phyloP scores from a whole-genome alignment of 2,888 invertebrate species.

The Marronus borbonicus region DNA sequence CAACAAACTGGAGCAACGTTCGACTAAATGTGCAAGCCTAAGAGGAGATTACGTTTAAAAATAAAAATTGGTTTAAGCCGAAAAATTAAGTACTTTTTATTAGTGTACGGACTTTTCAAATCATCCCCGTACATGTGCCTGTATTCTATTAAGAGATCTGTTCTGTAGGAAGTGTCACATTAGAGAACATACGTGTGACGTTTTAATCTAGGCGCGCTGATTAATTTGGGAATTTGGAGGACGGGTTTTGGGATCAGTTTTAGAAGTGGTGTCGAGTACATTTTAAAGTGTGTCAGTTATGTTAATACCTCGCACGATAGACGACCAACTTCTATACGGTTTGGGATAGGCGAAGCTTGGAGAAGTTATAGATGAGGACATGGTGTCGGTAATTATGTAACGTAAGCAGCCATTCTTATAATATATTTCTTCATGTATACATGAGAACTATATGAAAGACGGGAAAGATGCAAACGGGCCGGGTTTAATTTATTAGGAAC shows the following conservation, averaged over 20 bases:
- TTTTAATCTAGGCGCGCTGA: slow-evolving; percentile 34
- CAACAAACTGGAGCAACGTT: too few species aligned
- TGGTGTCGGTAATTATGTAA: slow-evolving; percentile 5
- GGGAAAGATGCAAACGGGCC: too few species aligned
- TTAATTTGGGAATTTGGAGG: slow-evolving; percentile 36
- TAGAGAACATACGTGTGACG: slow-evolving; percentile 8
- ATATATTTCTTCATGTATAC: too few species aligned
- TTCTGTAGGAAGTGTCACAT: background rate
- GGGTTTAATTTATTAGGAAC: too few species aligned
- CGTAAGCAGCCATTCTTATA: background rate
- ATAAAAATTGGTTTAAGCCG: too few species aligned
- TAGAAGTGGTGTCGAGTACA: slow-evolving; percentile 9
- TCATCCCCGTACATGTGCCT: too few species aligned
- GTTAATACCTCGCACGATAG: slow-evolving; percentile 25
- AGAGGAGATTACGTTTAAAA: too few species aligned
- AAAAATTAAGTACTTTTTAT: too few species aligned
- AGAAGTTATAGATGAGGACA: background rate
- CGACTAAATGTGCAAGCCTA: too few species aligned
- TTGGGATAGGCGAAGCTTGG: background rate
- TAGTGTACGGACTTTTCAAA: too few species aligned
- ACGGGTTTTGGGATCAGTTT: slow-evolving; percentile 32
- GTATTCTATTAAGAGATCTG: background rate
- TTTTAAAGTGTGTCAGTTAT: slow-evolving; percentile 41
- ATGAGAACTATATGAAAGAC: too few species aligned
- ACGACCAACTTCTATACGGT: slow-evolving; percentile 2